phyloP scores from a whole-genome alignment of 2,797 vertebrate species.

The Sus cebifrons region DNA sequence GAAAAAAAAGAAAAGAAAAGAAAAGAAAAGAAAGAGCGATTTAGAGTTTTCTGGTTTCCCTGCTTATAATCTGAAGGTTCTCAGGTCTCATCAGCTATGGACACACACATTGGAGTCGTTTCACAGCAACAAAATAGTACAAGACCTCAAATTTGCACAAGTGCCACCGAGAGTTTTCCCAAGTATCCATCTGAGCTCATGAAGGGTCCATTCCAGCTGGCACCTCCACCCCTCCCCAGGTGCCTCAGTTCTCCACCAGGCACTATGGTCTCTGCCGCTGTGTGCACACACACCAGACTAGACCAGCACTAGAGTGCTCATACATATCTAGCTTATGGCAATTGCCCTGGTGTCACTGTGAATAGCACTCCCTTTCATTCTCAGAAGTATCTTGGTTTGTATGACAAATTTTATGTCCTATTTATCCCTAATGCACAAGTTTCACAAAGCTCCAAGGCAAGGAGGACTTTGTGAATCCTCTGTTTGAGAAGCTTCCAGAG shows the following conservation, averaged over 20 bases:
- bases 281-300: neutral
- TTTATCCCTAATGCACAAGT: neutral
- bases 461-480: neutral
- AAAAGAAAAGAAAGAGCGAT: neutral
- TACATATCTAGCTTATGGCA: neutral
- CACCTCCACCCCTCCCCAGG: rapidly evolving
- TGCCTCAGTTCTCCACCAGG: neutral
- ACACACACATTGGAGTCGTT: neutral
- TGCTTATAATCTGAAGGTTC: neutral
- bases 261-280: neutral
- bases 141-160: neutral
- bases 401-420: neutral
- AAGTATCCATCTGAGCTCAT: neutral
- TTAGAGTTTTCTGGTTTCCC: neutral
- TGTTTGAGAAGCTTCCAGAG: neutral
- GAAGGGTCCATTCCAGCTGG: neutral
- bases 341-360: neutral
- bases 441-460: neutral
- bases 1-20: neutral
- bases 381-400: neutral
- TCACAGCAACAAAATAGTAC: neutral
- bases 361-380: neutral
- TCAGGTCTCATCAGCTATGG: neutral
- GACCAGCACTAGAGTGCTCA: neutral
- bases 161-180: neutral